phyloP scores from a whole-genome alignment of 2,113 vertebrate species.

The Passer domesticus region DNA sequence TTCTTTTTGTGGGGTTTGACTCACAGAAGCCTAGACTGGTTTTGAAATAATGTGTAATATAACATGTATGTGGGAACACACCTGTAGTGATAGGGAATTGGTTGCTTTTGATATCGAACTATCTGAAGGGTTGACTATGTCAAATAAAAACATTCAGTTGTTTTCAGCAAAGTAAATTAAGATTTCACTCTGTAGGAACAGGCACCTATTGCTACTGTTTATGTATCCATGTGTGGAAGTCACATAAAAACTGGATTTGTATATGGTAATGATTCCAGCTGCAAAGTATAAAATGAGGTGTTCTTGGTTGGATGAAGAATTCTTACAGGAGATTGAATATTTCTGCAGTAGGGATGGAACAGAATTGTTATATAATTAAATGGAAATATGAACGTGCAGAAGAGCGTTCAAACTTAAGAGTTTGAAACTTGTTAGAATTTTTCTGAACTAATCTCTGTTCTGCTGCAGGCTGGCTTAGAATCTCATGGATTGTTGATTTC shows the following conservation, averaged over 20 bases:
- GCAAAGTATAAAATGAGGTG: neutral
- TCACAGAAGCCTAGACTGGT: neutral
- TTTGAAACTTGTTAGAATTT: neutral
- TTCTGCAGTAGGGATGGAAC: neutral
- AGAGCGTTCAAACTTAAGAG: neutral
- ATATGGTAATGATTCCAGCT: neutral
- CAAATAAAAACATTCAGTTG: neutral
- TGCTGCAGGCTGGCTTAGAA: neutral
- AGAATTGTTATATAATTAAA: neutral
- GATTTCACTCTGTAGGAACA: neutral
- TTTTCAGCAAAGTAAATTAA: neutral
- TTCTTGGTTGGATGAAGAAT: neutral
- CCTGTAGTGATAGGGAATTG: neutral
- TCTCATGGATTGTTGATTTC: neutral
- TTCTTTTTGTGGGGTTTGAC: neutral
- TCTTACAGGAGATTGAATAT: neutral
- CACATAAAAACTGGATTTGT: neutral
- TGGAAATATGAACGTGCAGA: neutral
- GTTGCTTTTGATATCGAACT: neutral
- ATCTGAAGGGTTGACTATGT: neutral
- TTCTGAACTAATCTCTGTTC: neutral
- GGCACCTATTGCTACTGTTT: neutral
- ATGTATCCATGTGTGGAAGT: neutral
- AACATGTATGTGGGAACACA: neutral
- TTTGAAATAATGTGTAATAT: neutral